Evolutionary conservation across 2,888 invertebrate genomes (phyloP).

Genomic region (Lepeophtheirus nordmannii): DNA sequence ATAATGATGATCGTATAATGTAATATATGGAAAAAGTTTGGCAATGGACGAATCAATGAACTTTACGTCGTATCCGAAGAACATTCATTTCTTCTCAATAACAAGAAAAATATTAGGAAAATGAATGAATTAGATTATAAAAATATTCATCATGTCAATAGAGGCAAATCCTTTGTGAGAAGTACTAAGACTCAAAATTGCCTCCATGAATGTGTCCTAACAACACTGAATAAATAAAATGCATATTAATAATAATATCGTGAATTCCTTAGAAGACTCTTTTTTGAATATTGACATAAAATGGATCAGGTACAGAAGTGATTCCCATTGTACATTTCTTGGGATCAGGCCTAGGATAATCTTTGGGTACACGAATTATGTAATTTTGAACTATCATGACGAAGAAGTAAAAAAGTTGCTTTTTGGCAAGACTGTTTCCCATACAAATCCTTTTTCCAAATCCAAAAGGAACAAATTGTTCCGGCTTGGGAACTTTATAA

Average conservation of each 20-base stretch:
- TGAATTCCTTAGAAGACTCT: not conserved
- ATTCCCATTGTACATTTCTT: conserved; percentile 11
- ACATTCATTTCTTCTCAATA: not conserved
- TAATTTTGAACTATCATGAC: not conserved
- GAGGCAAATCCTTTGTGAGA: not conserved
- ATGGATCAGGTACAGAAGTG: conserved; percentile 16
- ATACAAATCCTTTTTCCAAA: conserved; percentile 18
- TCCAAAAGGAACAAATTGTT: conserved; percentile 17
- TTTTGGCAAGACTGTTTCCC: conserved; percentile 17
- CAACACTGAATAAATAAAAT: too few species aligned
- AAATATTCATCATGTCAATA: not conserved
- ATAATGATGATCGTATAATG: too few species aligned
- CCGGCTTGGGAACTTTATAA: not conserved
- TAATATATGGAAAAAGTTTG: not conserved
- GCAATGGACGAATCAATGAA: conserved; percentile 7
- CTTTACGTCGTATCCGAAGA: conserved; percentile 5
- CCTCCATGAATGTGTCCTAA: too few species aligned
- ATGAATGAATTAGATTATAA: not conserved
- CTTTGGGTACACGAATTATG: not conserved
- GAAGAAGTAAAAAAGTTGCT: conserved; percentile 16
- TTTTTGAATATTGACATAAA: conserved; percentile 1
- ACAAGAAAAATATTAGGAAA: not conserved
- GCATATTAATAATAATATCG: too few species aligned
- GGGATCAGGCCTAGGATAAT: conserved; percentile 3
- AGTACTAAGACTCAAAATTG: not conserved